Conservation (phyloP, 2,888 invertebrate species). For the Cantharis rufa region DNA sequence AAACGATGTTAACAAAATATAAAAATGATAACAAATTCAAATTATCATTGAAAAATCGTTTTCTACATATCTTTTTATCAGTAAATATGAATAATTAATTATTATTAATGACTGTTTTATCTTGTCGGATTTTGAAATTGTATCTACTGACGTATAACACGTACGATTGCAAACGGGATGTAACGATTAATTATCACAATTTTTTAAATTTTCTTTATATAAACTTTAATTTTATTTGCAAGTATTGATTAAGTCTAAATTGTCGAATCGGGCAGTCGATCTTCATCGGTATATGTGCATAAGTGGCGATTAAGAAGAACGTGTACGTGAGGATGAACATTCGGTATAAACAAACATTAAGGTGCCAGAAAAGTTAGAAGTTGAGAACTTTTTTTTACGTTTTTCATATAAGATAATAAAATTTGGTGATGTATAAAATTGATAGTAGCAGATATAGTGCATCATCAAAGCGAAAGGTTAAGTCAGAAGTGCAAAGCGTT, state of each 20-base stretch:
- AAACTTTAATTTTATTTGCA: neutral
- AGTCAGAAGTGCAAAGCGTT: neutral
- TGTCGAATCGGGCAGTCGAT: neutral
- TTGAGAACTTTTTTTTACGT: neutral
- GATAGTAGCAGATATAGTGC: neutral
- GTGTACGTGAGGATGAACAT: neutral
- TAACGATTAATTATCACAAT: neutral
- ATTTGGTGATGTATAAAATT: neutral
- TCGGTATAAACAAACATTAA: neutral
- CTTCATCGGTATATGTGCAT: neutral
- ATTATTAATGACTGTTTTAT: neutral
- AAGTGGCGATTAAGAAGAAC: neutral
- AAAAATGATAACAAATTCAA: neutral
- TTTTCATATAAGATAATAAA: neutral
- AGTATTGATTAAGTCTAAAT: neutral
- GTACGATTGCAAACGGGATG: neutral
- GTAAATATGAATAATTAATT: neutral
- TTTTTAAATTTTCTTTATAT: neutral
- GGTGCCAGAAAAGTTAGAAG: neutral
- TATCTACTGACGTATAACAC: neutral
- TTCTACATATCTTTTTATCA: neutral
- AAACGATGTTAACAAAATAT: neutral
- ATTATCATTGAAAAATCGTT: neutral
- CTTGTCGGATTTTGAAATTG: neutral
- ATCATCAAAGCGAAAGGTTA: neutral